Evolutionary conservation across 2,113 vertebrate species (phyloP), one percentile per base, ranked within the genome.

Genomic region (Lepisosteus osseus): DNA sequence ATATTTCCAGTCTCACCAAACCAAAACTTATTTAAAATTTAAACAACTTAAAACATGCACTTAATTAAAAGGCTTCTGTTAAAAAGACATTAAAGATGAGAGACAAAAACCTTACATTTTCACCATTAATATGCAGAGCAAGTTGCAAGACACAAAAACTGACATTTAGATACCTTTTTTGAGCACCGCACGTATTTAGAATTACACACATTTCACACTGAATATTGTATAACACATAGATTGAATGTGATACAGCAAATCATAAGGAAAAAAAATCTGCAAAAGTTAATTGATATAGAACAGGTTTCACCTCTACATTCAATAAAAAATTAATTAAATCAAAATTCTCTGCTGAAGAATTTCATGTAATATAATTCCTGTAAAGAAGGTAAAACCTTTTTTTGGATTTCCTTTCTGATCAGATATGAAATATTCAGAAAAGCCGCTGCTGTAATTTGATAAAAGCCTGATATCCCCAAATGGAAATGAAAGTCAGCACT

Each of bases 361-460:
- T 59, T 13, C 57, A 13, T 59, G n/a, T 1, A 59, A 51, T 51
- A 51, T 9, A 51, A 51, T 51, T 51, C 47, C 47, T 51, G 47
- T 51, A 9, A 51, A 51, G 47, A 51, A 9, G 47, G 47, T 9
- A 51, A 5, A 51, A 51, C 5, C 47, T 1, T 51, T 51, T 51
- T 92, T 87, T 86, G 84, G 88, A 90, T 92, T 94, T 91, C 86
- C 84, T 76, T 88, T 85, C 90, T 93, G 90, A 97, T 94, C 91
- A 94, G 90, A 94, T 94, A 92, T 93, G 84, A 95, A 95, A 96
- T 94, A 94, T 94, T 95, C 92, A 92, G 90, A 93, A 93, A 93
- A 51, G 79, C 84, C 87, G 90, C 87, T 87, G 90, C 88, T 92
- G 89, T 95, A 95, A 96, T 95, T 94, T 94, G 92, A 95, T 95